These are phyloP conservation scores for Cotesia chilonis DNA, from an alignment of 1,140 invertebrate genomes.

Conservation along the genomic window DNA sequence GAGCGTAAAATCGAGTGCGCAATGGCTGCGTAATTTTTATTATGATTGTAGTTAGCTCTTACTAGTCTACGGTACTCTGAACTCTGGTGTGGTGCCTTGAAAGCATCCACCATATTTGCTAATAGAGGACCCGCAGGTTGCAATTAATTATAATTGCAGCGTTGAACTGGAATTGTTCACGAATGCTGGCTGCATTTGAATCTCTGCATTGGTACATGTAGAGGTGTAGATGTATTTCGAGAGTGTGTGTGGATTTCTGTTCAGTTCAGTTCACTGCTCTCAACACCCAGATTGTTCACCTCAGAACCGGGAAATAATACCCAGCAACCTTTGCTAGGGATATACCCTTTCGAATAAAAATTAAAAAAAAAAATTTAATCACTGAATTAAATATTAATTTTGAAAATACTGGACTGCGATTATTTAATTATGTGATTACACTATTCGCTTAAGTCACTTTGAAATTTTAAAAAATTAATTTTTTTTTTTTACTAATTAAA, in stretches of 20 bases:
- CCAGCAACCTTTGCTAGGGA: not conserved
- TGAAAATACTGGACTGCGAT: no score
- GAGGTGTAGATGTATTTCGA: not conserved
- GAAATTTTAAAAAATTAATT: no score
- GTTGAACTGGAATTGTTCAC: conserved; percentile 41
- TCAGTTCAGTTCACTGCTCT: conserved; percentile 42
- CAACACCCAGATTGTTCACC: conserved; percentile 39
- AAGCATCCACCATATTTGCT: conserved; percentile 28
- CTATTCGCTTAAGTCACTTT: no score
- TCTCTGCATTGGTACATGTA: not conserved
- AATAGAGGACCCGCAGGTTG: conserved; percentile 38
- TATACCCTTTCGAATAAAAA: not conserved
- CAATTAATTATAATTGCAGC: conserved; percentile 46
- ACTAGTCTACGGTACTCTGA: not conserved
- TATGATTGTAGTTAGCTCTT: conserved; percentile 18
- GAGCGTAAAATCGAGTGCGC: not conserved
- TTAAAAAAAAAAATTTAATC: not conserved
- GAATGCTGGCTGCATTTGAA: conserved; percentile 25
- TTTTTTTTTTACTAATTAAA: no score
- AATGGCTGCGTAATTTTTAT: conserved; percentile 10
- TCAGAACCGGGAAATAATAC: conserved; percentile 41
- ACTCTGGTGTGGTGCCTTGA: conserved; percentile 8
- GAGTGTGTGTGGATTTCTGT: conserved; percentile 13
- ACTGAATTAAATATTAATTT: no score
- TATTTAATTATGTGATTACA: no score